Percentiles rank a stretch among this genome's conserved stretches.
phyloP scores from a whole-genome alignment of 2,797 vertebrate species.

The Agapornis canus region DNA sequence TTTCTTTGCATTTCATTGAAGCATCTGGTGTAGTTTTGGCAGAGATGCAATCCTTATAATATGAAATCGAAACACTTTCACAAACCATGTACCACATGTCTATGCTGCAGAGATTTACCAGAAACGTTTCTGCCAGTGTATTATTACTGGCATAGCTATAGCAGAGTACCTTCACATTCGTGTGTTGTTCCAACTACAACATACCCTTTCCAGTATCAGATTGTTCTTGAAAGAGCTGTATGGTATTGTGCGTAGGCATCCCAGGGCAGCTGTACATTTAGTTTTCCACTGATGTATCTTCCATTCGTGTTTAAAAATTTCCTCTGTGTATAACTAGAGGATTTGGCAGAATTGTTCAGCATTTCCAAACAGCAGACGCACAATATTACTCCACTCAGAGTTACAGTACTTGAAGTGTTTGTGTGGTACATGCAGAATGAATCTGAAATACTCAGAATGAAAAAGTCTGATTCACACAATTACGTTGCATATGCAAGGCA shows the following conservation, averaged over 20 bases:
- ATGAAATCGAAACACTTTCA: background rate
- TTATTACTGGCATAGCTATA: background rate
- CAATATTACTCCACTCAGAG: background rate
- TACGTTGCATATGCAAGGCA: background rate
- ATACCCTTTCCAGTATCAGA: background rate
- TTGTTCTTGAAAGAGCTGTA: background rate
- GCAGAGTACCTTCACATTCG: background rate
- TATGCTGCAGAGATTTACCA: background rate
- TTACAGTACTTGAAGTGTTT: background rate
- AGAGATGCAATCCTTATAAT: background rate
- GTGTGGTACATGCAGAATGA: background rate
- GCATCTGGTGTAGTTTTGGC: background rate
- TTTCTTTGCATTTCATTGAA: background rate
- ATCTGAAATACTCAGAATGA: background rate
- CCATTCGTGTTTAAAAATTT: background rate
- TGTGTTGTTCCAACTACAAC: background rate
- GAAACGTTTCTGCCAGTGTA: background rate
- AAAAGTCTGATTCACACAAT: background rate
- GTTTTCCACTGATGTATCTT: background rate
- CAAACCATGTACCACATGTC: background rate
- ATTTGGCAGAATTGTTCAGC: background rate
- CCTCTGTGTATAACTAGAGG: background rate
- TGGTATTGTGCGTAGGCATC: background rate
- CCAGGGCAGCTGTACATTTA: background rate
- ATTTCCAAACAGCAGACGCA: background rate